phyloP scores from a whole-genome alignment of 2,888 invertebrate species.

The Xylota sylvarum region DNA sequence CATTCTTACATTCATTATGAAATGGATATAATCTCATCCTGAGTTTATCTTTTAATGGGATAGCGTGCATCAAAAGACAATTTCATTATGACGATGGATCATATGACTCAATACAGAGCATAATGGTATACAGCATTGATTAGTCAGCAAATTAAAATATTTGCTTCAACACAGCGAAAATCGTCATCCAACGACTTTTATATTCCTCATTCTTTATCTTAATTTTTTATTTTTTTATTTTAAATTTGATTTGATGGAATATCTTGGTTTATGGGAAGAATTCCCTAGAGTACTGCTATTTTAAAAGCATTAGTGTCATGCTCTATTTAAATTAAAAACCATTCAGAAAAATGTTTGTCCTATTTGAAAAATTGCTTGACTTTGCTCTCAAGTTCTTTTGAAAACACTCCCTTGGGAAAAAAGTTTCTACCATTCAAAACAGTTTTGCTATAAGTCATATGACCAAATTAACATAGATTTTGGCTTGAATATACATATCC shows the following conservation, averaged over 20 bases:
- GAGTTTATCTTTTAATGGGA: not conserved
- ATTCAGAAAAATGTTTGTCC: not conserved
- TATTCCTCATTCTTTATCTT: not conserved
- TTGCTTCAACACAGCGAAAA: not conserved
- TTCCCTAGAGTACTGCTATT: not conserved
- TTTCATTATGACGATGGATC: constrained; percentile 3
- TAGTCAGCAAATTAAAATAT: constrained; percentile 14
- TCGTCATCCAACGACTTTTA: not conserved
- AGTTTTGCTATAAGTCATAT: no score
- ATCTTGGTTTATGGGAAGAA: not conserved
- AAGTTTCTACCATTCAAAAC: no score
- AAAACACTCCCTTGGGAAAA: no score
- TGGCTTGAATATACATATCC: no score
- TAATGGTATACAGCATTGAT: constrained; percentile 4
- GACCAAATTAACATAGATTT: no score
- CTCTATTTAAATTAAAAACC: not conserved
- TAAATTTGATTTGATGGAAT: not conserved
- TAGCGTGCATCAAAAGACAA: constrained; percentile 12
- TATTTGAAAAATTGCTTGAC: no score
- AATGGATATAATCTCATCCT: not conserved
- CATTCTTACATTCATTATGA: no score
- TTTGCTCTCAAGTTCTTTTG: no score
- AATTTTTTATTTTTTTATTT: no score
- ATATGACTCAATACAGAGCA: constrained; percentile 10
- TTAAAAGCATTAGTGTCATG: not conserved